Conservation (phyloP, 2,888 invertebrate species). For the Augiades crinisus region DNA sequence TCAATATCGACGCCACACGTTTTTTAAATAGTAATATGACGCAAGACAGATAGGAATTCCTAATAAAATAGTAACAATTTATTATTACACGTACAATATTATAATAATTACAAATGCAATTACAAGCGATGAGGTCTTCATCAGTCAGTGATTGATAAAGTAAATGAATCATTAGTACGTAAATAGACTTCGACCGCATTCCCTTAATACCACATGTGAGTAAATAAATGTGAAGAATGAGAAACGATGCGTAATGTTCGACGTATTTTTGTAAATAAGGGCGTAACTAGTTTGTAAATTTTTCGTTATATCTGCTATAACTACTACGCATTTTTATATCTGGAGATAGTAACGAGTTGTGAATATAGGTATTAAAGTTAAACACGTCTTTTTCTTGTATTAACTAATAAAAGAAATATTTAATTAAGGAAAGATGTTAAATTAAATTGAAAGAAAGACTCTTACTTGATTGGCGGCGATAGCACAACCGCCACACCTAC, state of each 20-base stretch:
- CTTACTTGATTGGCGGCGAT: no score
- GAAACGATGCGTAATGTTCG: background rate
- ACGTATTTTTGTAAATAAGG: no score
- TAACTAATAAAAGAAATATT: no score
- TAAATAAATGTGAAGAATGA: conserved; percentile 31
- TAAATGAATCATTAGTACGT: conserved; percentile 67
- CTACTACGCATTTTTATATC: no score
- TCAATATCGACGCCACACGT: background rate
- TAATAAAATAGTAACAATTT: background rate
- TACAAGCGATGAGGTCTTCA: background rate
- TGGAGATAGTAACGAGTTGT: no score
- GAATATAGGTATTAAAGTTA: no score
- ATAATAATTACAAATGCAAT: background rate
- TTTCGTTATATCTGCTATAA: no score
- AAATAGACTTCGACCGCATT: conserved; percentile 68
- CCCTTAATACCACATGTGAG: conserved; percentile 51
- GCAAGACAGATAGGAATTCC: background rate
- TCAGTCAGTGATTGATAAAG: conserved; percentile 55
- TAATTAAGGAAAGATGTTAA: no score
- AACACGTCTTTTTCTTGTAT: no score
- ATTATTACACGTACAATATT: background rate
- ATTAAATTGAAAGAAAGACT: no score
- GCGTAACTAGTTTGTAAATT: no score
- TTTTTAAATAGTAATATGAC: background rate
- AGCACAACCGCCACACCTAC: no score